Evolutionary conservation across 2,888 invertebrate genomes (phyloP).

Genomic region (Ectobius pallidus): DNA sequence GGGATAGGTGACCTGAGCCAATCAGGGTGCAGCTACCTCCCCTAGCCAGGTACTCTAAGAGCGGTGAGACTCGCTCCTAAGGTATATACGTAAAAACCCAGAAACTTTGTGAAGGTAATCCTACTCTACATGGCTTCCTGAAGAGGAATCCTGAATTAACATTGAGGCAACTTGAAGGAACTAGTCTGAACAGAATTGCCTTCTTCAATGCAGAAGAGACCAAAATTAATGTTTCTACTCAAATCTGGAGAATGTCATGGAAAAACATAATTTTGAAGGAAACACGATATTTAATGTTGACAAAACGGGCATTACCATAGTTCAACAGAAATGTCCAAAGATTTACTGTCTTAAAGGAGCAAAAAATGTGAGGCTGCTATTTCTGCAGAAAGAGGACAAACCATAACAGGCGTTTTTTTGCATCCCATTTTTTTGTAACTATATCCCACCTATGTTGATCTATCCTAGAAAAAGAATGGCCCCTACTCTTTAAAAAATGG

Average conservation of each 20-base stretch:
- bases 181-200: not conserved
- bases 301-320: not conserved
- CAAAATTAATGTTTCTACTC: not conserved
- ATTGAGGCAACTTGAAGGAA: not conserved
- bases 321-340: not conserved
- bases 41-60: too few relatives aligned
- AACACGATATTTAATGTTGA: not conserved
- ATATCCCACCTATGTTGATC: not conserved
- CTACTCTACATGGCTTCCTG: not conserved
- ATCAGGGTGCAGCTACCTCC: too few relatives aligned
- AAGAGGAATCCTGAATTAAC: not conserved
- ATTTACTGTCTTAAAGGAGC: not conserved
- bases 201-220: not conserved
- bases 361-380: conserved; percentile 3
- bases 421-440: not conserved
- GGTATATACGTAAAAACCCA: too few relatives aligned
- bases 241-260: not conserved
- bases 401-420: not conserved
- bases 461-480: not conserved
- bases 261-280: not conserved
- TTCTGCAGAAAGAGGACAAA: not conserved
- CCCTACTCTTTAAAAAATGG: not conserved
- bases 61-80: too few relatives aligned
- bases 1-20: too few relatives aligned
- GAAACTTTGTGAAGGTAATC: too few relatives aligned